phyloP scores from a whole-genome alignment of 2,888 invertebrate genomes.

The Pristionchus arcanus region DNA sequence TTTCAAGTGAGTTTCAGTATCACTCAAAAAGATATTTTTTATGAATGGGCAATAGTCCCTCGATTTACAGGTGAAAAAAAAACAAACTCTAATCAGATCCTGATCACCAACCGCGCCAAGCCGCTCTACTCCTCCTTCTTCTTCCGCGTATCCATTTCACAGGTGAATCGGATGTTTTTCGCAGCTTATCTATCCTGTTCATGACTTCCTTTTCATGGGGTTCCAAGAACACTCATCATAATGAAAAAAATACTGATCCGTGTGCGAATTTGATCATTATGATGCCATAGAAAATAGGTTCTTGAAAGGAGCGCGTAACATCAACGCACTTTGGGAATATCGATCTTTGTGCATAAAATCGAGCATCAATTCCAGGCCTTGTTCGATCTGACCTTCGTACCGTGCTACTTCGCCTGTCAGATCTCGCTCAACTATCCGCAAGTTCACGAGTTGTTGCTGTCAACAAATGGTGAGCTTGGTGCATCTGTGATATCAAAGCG shows the following conservation, averaged over 20 bases:
- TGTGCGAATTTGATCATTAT: too few relatives aligned
- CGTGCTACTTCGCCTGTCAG: conserved; percentile 44
- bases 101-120: conserved; percentile 18
- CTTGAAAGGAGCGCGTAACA: too few relatives aligned
- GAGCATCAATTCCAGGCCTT: neutral
- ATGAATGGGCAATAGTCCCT: neutral
- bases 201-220: neutral
- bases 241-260: too few relatives aligned
- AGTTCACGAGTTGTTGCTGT: neutral
- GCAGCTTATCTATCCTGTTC: too few relatives aligned
- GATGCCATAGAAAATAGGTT: too few relatives aligned
- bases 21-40: neutral
- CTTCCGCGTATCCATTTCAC: conserved; percentile 13
- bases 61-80: too few relatives aligned
- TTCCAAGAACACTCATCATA: neutral
- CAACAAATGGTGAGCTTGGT: conserved; percentile 31
- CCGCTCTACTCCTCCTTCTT: conserved; percentile 36
- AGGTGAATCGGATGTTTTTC: neutral
- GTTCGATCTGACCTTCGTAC: conserved; percentile 34
- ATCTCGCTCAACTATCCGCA: neutral
- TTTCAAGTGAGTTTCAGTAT: neutral
- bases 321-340: too few relatives aligned
- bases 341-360: too few relatives aligned
- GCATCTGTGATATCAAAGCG: too few relatives aligned
- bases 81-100: neutral